Evolutionary conservation across 2,113 vertebrate genomes (phyloP).

Genomic region (Apus apus): DNA sequence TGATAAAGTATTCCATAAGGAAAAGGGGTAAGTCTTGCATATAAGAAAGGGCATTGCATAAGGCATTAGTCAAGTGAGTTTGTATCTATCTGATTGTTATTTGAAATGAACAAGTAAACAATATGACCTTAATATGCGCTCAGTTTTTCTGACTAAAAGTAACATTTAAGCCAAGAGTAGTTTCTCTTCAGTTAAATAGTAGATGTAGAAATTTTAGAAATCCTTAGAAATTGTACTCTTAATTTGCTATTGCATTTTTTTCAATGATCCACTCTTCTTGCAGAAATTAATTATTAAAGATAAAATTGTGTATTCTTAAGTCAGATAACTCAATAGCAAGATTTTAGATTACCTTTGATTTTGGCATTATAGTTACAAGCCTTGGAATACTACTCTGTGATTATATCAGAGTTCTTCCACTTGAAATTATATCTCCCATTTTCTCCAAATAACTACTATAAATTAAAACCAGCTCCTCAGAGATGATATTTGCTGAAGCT

Average conservation of each 20-base stretch:
- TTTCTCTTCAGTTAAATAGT: background rate
- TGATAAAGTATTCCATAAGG: background rate
- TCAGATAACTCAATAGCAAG: constrained; percentile 14
- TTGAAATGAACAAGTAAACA: background rate
- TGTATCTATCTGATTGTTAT: background rate
- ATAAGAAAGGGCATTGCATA: background rate
- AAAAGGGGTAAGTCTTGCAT: background rate
- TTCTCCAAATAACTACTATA: constrained; percentile 48
- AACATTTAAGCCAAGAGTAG: background rate
- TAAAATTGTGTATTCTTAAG: background rate
- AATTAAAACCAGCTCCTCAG: constrained; percentile 60
- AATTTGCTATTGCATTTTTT: background rate
- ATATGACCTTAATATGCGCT: background rate
- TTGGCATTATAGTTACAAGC: constrained; percentile 9
- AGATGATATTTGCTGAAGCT: constrained; percentile 44
- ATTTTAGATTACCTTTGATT: constrained; percentile 44
- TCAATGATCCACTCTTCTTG: background rate
- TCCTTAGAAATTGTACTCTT: background rate
- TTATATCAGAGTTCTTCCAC: constrained; percentile 38
- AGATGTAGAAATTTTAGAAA: background rate
- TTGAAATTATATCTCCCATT: constrained; percentile 67
- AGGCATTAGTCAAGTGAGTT: background rate
- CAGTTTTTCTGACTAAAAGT: background rate
- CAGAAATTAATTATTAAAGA: background rate
- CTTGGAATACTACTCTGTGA: constrained; percentile 24